These are phyloP conservation scores for Habrosyne pyritoides DNA, from an alignment of 2,888 invertebrate species.

Conservation along the genomic window DNA sequence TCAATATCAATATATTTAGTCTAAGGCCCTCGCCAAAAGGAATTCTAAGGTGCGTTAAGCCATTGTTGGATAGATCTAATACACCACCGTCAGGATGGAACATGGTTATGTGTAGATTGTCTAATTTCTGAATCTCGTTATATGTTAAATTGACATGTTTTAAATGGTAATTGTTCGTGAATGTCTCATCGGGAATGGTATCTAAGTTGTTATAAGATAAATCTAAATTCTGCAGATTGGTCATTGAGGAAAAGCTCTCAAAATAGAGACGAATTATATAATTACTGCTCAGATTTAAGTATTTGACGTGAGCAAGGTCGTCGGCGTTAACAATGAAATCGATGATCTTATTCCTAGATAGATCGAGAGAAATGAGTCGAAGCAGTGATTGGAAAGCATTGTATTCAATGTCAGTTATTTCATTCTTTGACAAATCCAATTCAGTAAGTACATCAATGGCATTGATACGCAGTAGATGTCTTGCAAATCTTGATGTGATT, in stretches of 20 bases:
- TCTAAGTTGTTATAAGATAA: conserved; percentile 62
- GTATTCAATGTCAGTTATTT: conserved; percentile 58
- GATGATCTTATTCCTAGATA: conserved; percentile 60
- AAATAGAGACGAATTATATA: conserved; percentile 51
- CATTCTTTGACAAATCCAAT: conserved; percentile 67
- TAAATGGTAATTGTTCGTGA: conserved; percentile 54
- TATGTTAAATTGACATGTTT: conserved; percentile 63
- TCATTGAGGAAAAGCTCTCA: conserved; percentile 62
- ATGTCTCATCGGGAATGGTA: conserved; percentile 56
- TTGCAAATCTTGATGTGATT: conserved; percentile 38
- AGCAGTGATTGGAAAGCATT: conserved; percentile 64
- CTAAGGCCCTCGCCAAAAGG: conserved; percentile 56
- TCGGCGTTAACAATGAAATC: conserved; percentile 57
- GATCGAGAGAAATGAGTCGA: conserved; percentile 54
- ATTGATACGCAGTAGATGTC: conserved; percentile 34
- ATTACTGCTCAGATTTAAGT: conserved; percentile 67
- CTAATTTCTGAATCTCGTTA: conserved; percentile 53
- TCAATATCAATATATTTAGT: conserved; percentile 50
- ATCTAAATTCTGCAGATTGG: conserved; percentile 66
- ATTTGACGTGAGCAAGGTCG: conserved; percentile 53
- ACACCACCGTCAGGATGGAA: conserved; percentile 67
- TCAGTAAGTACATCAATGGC: conserved; percentile 54
- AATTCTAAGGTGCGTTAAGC: conserved; percentile 50
- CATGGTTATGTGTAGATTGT: conserved; percentile 52
- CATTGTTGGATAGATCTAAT: conserved; percentile 69